Conservation (phyloP, 2,113 vertebrate species). For the Pica pica region DNA sequence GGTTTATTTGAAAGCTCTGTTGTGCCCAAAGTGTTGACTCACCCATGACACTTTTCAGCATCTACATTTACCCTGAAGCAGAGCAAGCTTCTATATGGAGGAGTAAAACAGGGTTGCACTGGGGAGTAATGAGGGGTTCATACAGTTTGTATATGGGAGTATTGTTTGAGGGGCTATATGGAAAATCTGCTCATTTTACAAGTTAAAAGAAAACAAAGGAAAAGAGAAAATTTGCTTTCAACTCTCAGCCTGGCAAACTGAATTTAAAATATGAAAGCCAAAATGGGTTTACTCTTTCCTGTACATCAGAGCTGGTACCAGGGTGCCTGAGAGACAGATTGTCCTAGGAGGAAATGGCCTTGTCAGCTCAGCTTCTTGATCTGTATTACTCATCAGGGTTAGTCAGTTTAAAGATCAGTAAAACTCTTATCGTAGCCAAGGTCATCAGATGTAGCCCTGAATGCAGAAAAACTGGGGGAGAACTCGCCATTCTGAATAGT, state of each 20-base stretch:
- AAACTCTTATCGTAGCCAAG: neutral
- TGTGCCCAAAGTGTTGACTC: neutral
- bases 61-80: neutral
- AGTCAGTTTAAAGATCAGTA: neutral
- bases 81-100: neutral
- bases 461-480: neutral
- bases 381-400: neutral
- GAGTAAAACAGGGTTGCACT: neutral
- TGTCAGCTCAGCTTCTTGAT: neutral
- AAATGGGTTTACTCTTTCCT: neutral
- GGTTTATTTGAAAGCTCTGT: slow-evolving; percentile 21
- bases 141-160: neutral
- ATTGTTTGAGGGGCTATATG: neutral
- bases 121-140: neutral
- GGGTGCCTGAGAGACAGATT: neutral
- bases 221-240: neutral
- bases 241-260: neutral
- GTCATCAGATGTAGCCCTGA: neutral
- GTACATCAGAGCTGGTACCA: neutral
- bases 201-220: too few species aligned
- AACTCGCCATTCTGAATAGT: neutral
- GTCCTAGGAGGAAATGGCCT: neutral
- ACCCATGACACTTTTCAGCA: neutral
- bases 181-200: neutral
- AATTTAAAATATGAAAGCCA: neutral